Conservation (phyloP, 2,888 invertebrate species). For the Stenotaenia linearis region DNA sequence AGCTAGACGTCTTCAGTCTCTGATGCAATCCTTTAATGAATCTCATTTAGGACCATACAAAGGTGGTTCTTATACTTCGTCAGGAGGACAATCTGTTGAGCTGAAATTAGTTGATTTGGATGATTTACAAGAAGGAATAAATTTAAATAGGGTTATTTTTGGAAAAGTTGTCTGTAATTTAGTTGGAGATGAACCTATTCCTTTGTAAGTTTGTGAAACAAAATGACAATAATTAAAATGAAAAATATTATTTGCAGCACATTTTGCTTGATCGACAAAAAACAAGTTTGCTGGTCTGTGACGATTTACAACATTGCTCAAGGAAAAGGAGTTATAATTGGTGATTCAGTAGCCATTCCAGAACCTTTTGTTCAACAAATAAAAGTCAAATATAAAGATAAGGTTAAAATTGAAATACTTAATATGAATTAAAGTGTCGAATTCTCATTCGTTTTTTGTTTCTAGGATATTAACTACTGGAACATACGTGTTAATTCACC, state of each 20-base stretch:
- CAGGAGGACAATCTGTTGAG: conserved; percentile 52
- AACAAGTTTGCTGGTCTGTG: conserved; percentile 64
- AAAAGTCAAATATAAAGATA: conserved; percentile 51
- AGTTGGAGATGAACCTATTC: conserved; percentile 66
- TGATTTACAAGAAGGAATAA: conserved; percentile 58
- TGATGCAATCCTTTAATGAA: conserved; percentile 54
- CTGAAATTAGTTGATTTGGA: conserved; percentile 53
- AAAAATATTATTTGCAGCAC: conserved; percentile 55
- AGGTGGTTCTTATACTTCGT: conserved; percentile 55
- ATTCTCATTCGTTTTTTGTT: conserved; percentile 39
- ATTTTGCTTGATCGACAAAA: conserved; percentile 71
- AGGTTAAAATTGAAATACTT: not conserved
- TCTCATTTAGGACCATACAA: conserved; percentile 62
- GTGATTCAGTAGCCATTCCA: conserved; percentile 74
- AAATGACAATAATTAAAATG: too few relatives aligned
- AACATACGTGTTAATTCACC: conserved; percentile 75
- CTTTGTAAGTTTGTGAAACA: conserved; percentile 60
- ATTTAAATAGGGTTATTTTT: conserved; percentile 61
- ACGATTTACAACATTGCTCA: conserved; percentile 78
- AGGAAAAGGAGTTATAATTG: conserved; percentile 75
- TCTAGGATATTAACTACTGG: conserved; percentile 65
- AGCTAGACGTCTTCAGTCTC: conserved; percentile 61
- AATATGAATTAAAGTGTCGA: not conserved
- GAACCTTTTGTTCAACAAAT: conserved; percentile 63
- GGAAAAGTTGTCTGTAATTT: conserved; percentile 78